phyloP scores from a whole-genome alignment of 2,888 invertebrate genomes.

The Dexiosoma caninum region DNA sequence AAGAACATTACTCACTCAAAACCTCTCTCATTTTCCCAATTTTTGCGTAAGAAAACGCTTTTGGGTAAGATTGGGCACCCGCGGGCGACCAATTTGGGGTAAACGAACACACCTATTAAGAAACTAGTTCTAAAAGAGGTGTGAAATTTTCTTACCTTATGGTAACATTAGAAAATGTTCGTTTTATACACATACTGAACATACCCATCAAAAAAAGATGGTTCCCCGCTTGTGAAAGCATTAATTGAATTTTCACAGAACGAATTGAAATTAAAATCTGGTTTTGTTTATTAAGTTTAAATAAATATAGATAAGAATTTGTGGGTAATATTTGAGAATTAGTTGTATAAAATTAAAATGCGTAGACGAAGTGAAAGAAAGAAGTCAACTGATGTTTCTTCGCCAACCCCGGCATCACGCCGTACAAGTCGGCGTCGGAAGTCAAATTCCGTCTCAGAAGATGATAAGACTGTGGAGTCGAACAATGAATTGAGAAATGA shows the following conservation, averaged over 20 bases:
- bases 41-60: no score
- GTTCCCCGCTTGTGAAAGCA: constrained; percentile 57
- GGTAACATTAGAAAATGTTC: background rate
- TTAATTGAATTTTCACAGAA: constrained; percentile 54
- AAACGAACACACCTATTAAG: no score
- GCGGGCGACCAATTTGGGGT: no score
- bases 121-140: background rate
- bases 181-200: constrained; percentile 27
- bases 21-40: no score
- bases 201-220: constrained; percentile 50
- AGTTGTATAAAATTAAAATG: constrained; percentile 78
- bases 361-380: constrained; percentile 86
- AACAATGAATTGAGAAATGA: constrained; percentile 65
- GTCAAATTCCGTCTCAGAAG: constrained; percentile 66
- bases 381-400: constrained; percentile 80
- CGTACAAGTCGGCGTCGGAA: constrained; percentile 72
- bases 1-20: no score
- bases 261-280: constrained; percentile 2
- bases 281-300: constrained; percentile 10
- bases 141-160: background rate
- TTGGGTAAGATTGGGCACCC: no score
- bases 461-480: constrained; percentile 67
- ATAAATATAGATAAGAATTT: no score
- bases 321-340: background rate
- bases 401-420: constrained; percentile 79